These are phyloP conservation scores for Podarcis muralis DNA, from an alignment of 2,113 vertebrate genomes.

Conservation along the genomic window DNA sequence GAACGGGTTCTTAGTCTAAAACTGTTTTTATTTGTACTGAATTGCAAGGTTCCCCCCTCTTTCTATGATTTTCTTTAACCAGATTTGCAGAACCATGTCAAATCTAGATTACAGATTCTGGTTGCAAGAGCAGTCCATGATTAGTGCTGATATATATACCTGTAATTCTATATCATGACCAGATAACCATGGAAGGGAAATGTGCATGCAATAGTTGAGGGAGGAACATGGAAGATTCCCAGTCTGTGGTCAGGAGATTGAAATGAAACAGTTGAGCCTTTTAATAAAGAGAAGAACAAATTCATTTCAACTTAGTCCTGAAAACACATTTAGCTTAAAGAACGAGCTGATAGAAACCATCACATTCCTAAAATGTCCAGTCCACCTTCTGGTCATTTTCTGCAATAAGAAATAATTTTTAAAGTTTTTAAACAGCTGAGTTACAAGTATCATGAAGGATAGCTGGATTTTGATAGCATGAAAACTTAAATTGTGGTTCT, in stretches of 20 bases:
- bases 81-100: neutral
- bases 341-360: too few species aligned
- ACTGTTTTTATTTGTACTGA: neutral
- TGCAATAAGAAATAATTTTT: neutral
- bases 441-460: neutral
- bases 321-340: too few species aligned
- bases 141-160: neutral
- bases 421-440: neutral
- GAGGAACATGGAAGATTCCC: neutral
- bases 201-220: neutral
- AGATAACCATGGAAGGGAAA: neutral
- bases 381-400: neutral
- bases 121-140: neutral
- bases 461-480: neutral
- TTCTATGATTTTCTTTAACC: neutral
- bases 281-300: neutral
- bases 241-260: neutral
- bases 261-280: neutral
- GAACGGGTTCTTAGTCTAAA: neutral
- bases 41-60: neutral
- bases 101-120: neutral
- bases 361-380: too few species aligned
- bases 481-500: neutral
- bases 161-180: neutral
- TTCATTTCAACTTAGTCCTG: neutral